Evolutionary conservation across 2,113 vertebrate genomes (phyloP), one percentile per base, ranked within the genome.

Genomic region (Istiophorus platypterus): DNA sequence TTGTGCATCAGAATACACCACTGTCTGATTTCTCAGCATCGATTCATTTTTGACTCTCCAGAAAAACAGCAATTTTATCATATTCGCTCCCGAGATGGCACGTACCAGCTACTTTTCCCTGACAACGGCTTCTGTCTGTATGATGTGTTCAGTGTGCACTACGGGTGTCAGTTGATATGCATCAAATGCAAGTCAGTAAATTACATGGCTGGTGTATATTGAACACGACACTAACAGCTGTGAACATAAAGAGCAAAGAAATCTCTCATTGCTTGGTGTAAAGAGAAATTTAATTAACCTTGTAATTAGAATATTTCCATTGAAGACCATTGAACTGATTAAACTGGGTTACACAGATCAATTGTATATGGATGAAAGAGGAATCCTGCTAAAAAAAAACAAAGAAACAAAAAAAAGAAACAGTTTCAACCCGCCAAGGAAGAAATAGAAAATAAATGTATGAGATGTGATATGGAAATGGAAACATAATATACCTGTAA

Each of bases 401-500:
- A n/a, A n/a, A n/a, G n/a, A n/a, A n/a, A n/a, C n/a, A n/a, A n/a
- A n/a, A n/a, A n/a, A n/a, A n/a, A n/a, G n/a, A n/a, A n/a, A n/a
- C n/a, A n/a, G n/a, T 17, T 68, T 58, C 39, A n/a, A 22, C 56
- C 1, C 1, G 24, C 24, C 8, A 15, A 65, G n/a, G n/a, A 59
- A 15, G 22, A 4, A 37, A n/a, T 3, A 66, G 7, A 10, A 45
- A 68, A 69, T 11, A 59, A 20, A 54, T 62, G 52, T 1, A 37
- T 20, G 49, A 73, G 34, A 26, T 1, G n/a, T 31, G 45, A 67
- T 17, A 26, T 17, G 15, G 31, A 45, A 49, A 18, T 26, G 20
- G 52, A 12, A 71, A 34, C 51, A 72, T 47, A 54, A 29, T 59
- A 69, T 15, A 31, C 47, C 56, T 58, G 65, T 13, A 41, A 77